phyloP scores from a whole-genome alignment of 2,888 invertebrate species.

The Dynastes hyllus region DNA sequence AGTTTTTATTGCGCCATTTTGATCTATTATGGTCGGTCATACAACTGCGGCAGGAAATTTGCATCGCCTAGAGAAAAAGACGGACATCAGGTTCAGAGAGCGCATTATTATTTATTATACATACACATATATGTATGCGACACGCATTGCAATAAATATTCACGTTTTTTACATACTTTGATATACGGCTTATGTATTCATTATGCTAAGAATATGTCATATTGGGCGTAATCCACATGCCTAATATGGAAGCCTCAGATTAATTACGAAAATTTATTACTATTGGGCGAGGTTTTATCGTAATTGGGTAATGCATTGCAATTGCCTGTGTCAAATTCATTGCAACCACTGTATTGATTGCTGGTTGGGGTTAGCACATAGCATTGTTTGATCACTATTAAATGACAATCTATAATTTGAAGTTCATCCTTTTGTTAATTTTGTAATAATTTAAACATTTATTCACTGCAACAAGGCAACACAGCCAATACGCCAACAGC shows the following conservation, averaged over 20 bases:
- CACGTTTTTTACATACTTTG: slow-evolving; percentile 20
- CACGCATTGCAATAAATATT: slow-evolving; percentile 42
- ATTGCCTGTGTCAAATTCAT: too few relatives aligned
- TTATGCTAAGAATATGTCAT: slow-evolving; percentile 32
- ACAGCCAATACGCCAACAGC: too few relatives aligned
- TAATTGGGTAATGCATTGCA: neutral
- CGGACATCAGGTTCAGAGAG: slow-evolving; percentile 32
- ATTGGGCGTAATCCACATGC: slow-evolving; percentile 3
- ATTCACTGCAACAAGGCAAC: too few relatives aligned
- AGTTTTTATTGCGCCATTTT: slow-evolving; percentile 25
- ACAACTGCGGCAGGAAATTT: slow-evolving; percentile 54
- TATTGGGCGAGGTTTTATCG: neutral
- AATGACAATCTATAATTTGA: too few relatives aligned
- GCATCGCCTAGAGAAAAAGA: slow-evolving; percentile 51
- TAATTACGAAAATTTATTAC: slow-evolving; percentile 32
- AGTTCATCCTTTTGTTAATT: too few relatives aligned
- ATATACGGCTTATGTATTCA: slow-evolving; percentile 35
- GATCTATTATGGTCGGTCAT: slow-evolving; percentile 56
- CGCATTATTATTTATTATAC: slow-evolving; percentile 44
- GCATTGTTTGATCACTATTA: too few relatives aligned
- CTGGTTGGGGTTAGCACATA: too few relatives aligned
- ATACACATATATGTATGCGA: slow-evolving; percentile 5
- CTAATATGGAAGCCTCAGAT: slow-evolving; percentile 32
- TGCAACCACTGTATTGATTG: too few relatives aligned
- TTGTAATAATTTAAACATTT: too few relatives aligned